These are phyloP conservation scores for Strix uralensis DNA, from an alignment of 2,113 vertebrate genomes.

Conservation along the genomic window DNA sequence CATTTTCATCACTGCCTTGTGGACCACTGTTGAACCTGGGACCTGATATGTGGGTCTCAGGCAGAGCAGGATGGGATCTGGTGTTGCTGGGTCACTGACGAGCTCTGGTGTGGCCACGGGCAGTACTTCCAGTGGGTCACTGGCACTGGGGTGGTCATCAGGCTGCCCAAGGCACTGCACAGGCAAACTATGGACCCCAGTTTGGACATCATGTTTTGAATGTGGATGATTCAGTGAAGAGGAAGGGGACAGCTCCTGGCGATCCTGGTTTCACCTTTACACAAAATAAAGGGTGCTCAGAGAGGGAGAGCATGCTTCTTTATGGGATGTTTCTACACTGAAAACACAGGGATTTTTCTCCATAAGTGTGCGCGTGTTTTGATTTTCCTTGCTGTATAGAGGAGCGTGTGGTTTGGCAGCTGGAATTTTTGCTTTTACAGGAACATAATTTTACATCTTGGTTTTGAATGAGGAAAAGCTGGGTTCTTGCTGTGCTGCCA, in stretches of 20 bases:
- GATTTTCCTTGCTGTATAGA: background rate
- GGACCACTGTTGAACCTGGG: too few species aligned
- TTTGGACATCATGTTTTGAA: background rate
- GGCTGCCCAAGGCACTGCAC: background rate
- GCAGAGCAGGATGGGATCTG: background rate
- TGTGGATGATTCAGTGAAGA: background rate
- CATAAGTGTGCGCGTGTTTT: background rate
- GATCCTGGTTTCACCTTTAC: background rate
- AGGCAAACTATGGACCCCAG: too few species aligned
- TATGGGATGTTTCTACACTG: background rate
- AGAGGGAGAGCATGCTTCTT: background rate
- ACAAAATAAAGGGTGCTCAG: background rate
- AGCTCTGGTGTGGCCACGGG: background rate
- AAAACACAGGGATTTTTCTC: background rate
- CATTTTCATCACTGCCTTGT: background rate
- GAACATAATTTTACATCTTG: background rate
- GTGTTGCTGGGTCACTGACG: background rate
- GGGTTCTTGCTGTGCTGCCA: background rate
- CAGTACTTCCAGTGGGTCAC: rapidly evolving
- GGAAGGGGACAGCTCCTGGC: background rate
- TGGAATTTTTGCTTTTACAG: background rate
- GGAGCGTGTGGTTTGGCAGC: background rate
- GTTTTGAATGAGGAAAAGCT: background rate
- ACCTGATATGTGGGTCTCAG: background rate
- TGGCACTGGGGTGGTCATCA: background rate